Conservation (phyloP, 2,797 vertebrate species). For the Melopsittacus undulatus region DNA sequence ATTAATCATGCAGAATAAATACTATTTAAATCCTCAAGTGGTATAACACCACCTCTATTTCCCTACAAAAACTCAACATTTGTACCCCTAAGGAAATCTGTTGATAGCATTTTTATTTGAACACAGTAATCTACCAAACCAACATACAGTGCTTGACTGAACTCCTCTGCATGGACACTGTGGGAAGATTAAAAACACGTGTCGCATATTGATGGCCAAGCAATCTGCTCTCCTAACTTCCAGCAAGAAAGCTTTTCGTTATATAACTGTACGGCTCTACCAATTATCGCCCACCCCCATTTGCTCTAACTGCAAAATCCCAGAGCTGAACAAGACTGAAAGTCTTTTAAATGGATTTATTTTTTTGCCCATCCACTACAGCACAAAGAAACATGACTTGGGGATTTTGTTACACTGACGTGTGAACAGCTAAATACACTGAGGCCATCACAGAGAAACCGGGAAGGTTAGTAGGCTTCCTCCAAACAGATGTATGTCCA, state of each 20-base stretch:
- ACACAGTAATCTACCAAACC: background rate
- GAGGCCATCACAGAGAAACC: background rate
- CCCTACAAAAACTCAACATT: background rate
- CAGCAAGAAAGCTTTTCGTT: conserved; percentile 38
- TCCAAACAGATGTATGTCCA: background rate
- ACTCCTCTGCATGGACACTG: conserved; percentile 62
- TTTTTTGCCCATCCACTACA: background rate
- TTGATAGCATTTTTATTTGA: background rate
- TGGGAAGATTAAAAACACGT: conserved; percentile 51
- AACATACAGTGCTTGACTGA: background rate
- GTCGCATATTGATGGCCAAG: conserved; percentile 40
- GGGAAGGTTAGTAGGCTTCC: background rate
- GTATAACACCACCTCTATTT: background rate
- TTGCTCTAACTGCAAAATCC: conserved; percentile 53
- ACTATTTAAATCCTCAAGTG: background rate
- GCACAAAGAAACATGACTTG: background rate
- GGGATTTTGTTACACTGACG: fast-evolving
- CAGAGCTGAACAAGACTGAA: background rate
- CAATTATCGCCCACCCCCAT: conserved; percentile 61
- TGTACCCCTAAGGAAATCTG: background rate
- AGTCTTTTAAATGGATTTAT: background rate
- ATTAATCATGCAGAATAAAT: conserved; percentile 33
- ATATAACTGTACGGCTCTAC: conserved; percentile 54
- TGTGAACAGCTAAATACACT: background rate
- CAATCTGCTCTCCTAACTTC: conserved; percentile 52